phyloP scores from a whole-genome alignment of 2,113 vertebrate genomes.

The Pantherophis guttatus region DNA sequence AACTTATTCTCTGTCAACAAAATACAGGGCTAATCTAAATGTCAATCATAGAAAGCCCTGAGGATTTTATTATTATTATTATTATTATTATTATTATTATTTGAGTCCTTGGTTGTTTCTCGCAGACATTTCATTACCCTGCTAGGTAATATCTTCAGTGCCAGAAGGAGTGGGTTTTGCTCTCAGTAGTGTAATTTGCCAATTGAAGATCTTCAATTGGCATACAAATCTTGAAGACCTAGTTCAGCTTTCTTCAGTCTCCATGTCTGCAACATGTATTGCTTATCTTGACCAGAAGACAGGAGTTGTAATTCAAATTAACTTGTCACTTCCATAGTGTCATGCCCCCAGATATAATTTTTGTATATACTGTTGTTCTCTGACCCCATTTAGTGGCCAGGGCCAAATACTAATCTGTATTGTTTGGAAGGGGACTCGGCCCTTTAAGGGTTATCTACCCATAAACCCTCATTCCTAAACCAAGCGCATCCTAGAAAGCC shows the following conservation, averaged over 20 bases:
- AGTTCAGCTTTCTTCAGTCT: neutral
- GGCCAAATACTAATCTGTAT: too few relatives aligned
- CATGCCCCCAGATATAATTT: too few relatives aligned
- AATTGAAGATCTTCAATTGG: neutral
- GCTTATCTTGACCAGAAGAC: neutral
- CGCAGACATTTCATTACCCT: neutral
- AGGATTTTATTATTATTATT: slow-evolving; percentile 28
- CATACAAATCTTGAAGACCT: neutral
- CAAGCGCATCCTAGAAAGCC: neutral
- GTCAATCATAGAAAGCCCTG: slow-evolving; percentile 41
- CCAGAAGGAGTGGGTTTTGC: neutral
- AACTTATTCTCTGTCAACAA: slow-evolving; percentile 34
- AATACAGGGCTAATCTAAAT: slow-evolving; percentile 41
- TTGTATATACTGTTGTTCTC: too few relatives aligned
- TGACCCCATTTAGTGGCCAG: too few relatives aligned
- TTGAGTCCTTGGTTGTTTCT: neutral
- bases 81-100: neutral
- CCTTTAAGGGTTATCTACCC: too few relatives aligned
- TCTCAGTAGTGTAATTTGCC: neutral
- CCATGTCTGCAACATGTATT: neutral
- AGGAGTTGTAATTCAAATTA: neutral
- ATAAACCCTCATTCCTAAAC: too few relatives aligned
- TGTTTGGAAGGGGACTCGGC: too few relatives aligned
- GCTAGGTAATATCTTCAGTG: neutral
- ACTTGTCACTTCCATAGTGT: neutral